A percentile compares a stretch with the other conserved stretches of the same genome.
These are phyloP conservation scores for Pemphredon lugubris DNA, from an alignment of 2,888 invertebrate species.

Conservation along the genomic window DNA sequence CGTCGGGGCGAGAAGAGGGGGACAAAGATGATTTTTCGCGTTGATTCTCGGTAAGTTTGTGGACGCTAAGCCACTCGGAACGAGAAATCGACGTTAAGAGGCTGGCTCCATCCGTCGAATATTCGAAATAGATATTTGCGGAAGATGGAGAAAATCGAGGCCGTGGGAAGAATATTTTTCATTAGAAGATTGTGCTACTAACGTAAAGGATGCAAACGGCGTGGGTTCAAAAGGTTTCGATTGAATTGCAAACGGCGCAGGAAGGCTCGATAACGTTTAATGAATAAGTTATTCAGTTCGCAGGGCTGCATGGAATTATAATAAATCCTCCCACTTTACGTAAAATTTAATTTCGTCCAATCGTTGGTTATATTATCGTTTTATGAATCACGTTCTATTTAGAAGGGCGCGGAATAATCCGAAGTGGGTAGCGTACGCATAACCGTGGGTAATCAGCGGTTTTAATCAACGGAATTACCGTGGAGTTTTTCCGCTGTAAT, in stretches of 20 bases:
- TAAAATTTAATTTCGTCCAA: slow-evolving; percentile 56
- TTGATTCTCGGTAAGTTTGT: neutral
- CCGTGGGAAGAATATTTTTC: neutral
- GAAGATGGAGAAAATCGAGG: neutral
- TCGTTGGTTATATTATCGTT: slow-evolving; percentile 46
- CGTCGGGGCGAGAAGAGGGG: neutral
- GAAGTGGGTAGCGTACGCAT: slow-evolving; percentile 30
- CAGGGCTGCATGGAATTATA: slow-evolving; percentile 41
- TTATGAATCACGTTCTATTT: slow-evolving; percentile 55
- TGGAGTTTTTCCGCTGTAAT: slow-evolving; percentile 36
- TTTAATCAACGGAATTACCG: slow-evolving; percentile 61
- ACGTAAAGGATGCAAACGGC: neutral
- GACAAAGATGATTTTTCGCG: neutral
- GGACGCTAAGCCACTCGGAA: no score
- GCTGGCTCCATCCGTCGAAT: neutral
- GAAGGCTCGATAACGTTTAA: slow-evolving; percentile 44
- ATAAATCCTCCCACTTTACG: slow-evolving; percentile 50
- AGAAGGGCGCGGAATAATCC: slow-evolving; percentile 45
- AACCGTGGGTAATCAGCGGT: slow-evolving; percentile 60
- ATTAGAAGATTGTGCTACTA: neutral
- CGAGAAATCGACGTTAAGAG: neutral
- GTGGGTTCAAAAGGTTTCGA: slow-evolving; percentile 17
- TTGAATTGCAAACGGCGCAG: slow-evolving; percentile 40
- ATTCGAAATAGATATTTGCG: neutral
- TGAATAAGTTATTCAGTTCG: slow-evolving; percentile 49